Conservation (phyloP, 2,113 vertebrate genomes). For the Dipodomys ordii region DNA sequence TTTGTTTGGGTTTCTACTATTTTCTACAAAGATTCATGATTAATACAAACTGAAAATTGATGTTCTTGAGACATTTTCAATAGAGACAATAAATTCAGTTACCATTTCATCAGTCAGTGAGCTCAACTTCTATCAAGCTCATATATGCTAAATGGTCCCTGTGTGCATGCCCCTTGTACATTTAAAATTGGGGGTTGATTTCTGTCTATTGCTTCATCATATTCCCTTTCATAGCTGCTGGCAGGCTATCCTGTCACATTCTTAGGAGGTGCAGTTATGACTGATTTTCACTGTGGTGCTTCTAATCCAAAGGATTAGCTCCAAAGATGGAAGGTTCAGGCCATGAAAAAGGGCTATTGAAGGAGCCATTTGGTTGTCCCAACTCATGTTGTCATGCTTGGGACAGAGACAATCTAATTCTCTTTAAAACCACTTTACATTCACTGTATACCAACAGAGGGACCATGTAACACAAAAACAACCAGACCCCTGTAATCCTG, state of each 20-base stretch:
- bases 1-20: background rate
- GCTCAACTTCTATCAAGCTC: constrained; percentile 12
- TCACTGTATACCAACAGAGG: background rate
- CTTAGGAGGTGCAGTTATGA: background rate
- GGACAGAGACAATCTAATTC: background rate
- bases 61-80: background rate
- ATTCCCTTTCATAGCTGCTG: background rate
- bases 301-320: background rate
- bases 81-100: background rate
- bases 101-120: background rate
- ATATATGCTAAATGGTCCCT: background rate
- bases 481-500: accelerated
- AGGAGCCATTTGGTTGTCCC: background rate
- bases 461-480: background rate
- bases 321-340: background rate
- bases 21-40: background rate
- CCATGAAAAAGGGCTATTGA: background rate
- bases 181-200: background rate
- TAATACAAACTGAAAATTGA: background rate
- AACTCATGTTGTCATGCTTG: background rate
- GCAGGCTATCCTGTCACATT: background rate
- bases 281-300: background rate
- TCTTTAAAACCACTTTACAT: background rate
- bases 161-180: background rate
- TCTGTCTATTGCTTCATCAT: background rate